Evolutionary conservation across 2,888 invertebrate genomes (phyloP), one percentile per base, ranked within the genome.

Genomic region (Nysson spinosus): DNA sequence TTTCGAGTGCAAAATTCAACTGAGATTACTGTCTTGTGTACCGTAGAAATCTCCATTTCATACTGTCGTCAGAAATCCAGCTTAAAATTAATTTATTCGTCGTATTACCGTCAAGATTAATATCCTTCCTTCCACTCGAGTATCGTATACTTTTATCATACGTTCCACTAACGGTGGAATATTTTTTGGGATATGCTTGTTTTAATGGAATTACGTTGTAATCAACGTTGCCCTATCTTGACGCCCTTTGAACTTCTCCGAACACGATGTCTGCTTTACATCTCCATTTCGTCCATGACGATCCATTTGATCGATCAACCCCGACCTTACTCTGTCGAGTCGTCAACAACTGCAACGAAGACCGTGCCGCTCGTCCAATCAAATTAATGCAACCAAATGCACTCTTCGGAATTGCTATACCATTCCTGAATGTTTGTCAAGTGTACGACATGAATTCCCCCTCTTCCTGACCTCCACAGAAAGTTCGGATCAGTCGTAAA

Each of bases 351-450:
- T 11, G 37, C 46, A 65, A 40, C 42, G 54, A 43, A 14, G 16
- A 47, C 35, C 61, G 39, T 2, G 28, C 20, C 17, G 22, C 5
- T 2, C 35, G 46, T 35, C 50, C 49, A 47, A 61, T 61, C 65
- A 44, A 43, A 67, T 72, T 56, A 55, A 67, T 30, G 57, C 55
- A 51, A 61, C 46, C 39, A 72, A 60, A 79, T 84, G 85, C 85
- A 85, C 85, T 85, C 84, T 84, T 84, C 77, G 83, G 84, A 82
- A 80, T 86, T 85, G 84, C 75, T 77, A 82, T 63, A 75, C 80
- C 79, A 82, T 81, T 80, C 74, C 78, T 83, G 79, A 77, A 84
- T 83, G 82, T 85, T 81, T 82, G 80, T 84, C 82, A 84, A 81
- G 78, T 83, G 77, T 84, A 72, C 75, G 74, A 75, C 69, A 72